Evolutionary conservation across 2,113 vertebrate species (phyloP).

Genomic region (Pristiophorus japonicus): DNA sequence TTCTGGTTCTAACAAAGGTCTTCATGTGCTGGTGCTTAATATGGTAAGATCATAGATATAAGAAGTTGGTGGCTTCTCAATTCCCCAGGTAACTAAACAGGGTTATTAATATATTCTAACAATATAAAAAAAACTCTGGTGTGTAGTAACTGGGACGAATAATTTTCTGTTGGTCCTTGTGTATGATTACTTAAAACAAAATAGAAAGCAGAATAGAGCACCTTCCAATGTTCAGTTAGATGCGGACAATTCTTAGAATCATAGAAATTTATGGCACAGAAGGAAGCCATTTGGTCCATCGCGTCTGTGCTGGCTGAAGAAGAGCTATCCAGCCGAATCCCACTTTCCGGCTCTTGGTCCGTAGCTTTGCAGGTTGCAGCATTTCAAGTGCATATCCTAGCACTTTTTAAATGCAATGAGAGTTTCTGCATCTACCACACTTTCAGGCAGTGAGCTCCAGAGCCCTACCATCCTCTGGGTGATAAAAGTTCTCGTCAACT

Average conservation of each 20-base stretch:
- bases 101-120: too few relatives aligned
- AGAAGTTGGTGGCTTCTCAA: not conserved
- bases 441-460: too few relatives aligned
- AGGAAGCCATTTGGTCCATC: not conserved
- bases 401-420: too few relatives aligned
- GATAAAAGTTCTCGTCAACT: too few relatives aligned
- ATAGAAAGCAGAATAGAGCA: not conserved
- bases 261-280: not conserved
- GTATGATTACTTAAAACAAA: not conserved
- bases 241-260: not conserved
- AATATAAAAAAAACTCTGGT: too few relatives aligned
- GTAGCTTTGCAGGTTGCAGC: too few relatives aligned
- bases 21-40: not conserved
- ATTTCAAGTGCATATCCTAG: too few relatives aligned
- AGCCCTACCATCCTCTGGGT: too few relatives aligned
- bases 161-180: not conserved
- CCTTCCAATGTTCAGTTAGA: not conserved
- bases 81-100: not conserved
- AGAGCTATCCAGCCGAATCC: too few relatives aligned
- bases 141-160: not conserved
- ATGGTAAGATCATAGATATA: not conserved
- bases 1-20: not conserved
- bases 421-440: too few relatives aligned
- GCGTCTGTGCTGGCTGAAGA: not conserved
- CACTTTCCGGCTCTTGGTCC: too few relatives aligned